These are phyloP conservation scores for Schrankia costaestrigalis DNA, from an alignment of 2,888 invertebrate genomes.

Conservation along the genomic window DNA sequence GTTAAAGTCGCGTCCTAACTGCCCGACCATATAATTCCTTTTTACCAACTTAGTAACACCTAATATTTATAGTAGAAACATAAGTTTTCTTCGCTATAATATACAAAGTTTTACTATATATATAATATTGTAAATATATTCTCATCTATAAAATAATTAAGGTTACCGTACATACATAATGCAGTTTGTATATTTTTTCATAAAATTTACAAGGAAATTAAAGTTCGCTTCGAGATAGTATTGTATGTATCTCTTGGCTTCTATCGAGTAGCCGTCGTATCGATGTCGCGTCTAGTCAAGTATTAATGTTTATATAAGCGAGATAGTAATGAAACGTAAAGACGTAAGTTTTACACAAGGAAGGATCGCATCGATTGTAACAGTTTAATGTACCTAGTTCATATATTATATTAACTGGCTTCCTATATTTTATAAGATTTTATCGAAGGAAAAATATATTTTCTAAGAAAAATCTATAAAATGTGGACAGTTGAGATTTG, in stretches of 20 bases:
- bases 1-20: constrained; percentile 27
- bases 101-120: too few species aligned
- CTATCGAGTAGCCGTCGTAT: constrained; percentile 25
- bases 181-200: constrained; percentile 74
- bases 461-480: constrained; percentile 27
- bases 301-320: constrained; percentile 57
- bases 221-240: constrained; percentile 60
- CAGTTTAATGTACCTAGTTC: constrained; percentile 36
- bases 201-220: constrained; percentile 46
- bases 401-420: constrained; percentile 50
- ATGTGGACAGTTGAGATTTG: constrained; percentile 4
- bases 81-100: constrained; percentile 25
- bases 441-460: constrained; percentile 28
- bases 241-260: constrained; percentile 28
- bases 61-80: constrained; percentile 24
- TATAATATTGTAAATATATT: constrained; percentile 64
- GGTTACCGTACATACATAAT: constrained; percentile 59
- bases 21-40: constrained; percentile 16
- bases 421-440: constrained; percentile 37
- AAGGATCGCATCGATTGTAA: constrained; percentile 38
- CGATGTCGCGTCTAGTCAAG: constrained; percentile 72
- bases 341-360: constrained; percentile 39
- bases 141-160: constrained; percentile 51
- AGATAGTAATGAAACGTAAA: constrained; percentile 47
- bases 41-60: constrained; percentile 10